These are phyloP conservation scores for Chaetodon trifascialis DNA, from an alignment of 2,113 vertebrate genomes.

Conservation along the genomic window DNA sequence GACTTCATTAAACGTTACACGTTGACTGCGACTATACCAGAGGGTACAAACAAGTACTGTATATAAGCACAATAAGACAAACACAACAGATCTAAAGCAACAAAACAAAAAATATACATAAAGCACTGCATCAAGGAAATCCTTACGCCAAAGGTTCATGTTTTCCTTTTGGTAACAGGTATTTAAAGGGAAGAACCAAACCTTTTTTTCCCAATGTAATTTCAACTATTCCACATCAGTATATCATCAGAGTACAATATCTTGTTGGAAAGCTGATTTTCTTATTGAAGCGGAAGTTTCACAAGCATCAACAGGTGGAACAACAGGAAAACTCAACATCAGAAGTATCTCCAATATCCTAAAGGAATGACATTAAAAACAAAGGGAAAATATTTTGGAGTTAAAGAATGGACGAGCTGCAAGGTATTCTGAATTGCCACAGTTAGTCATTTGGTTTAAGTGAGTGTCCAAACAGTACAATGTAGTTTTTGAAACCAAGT, in stretches of 20 bases:
- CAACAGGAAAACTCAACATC: background rate
- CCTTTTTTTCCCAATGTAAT: background rate
- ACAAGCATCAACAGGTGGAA: background rate
- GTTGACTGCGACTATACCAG: too few relatives aligned
- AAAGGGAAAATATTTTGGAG: background rate
- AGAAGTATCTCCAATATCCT: rapidly evolving
- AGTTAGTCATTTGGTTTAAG: background rate
- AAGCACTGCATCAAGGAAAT: background rate
- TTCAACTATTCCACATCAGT: background rate
- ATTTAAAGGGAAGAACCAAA: background rate
- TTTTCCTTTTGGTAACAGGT: background rate
- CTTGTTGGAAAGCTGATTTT: background rate
- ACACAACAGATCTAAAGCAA: too few relatives aligned
- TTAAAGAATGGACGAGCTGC: background rate
- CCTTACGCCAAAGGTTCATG: background rate
- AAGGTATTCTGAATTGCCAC: background rate
- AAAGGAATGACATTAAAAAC: background rate
- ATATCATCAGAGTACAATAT: background rate
- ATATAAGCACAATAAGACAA: background rate
- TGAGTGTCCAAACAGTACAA: background rate
- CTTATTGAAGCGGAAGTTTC: background rate
- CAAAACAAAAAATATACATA: background rate
- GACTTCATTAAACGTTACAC: background rate
- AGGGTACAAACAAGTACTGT: background rate
- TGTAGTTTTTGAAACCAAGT: background rate